Conservation (phyloP, 2,797 vertebrate genomes). For the Epinephelus coioides region DNA sequence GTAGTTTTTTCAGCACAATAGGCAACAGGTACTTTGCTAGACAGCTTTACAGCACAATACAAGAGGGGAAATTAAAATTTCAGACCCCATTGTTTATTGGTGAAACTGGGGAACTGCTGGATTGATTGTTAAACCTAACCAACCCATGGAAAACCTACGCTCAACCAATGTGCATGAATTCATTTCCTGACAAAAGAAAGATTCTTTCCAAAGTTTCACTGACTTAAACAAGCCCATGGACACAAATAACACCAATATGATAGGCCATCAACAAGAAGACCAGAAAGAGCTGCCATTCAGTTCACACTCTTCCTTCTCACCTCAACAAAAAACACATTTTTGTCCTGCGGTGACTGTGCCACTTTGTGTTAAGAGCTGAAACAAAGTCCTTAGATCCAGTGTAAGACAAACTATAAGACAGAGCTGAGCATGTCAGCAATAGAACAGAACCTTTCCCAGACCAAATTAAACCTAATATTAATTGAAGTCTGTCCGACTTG, state of each 20-base stretch:
- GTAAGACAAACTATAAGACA: neutral
- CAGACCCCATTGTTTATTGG: no score
- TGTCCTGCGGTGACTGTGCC: neutral
- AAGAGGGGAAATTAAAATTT: no score
- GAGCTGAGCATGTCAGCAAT: no score
- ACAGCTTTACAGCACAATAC: no score
- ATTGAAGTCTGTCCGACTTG: neutral
- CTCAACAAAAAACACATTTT: conserved; percentile 15
- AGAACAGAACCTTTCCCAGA: neutral
- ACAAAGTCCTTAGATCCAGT: neutral
- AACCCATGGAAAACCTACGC: neutral
- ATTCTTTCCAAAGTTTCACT: neutral
- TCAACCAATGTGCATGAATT: neutral
- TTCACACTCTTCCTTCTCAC: neutral
- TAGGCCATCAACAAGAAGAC: neutral
- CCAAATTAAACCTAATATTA: neutral
- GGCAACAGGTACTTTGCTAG: no score
- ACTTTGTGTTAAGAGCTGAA: neutral
- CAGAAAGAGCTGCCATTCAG: neutral
- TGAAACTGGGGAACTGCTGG: neutral
- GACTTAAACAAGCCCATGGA: neutral
- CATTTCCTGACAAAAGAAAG: neutral
- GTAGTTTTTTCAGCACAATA: no score
- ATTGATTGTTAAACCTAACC: neutral
- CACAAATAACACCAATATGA: neutral